Conservation (phyloP, 1,140 invertebrate species). For the Platorchestia sp. region DNA sequence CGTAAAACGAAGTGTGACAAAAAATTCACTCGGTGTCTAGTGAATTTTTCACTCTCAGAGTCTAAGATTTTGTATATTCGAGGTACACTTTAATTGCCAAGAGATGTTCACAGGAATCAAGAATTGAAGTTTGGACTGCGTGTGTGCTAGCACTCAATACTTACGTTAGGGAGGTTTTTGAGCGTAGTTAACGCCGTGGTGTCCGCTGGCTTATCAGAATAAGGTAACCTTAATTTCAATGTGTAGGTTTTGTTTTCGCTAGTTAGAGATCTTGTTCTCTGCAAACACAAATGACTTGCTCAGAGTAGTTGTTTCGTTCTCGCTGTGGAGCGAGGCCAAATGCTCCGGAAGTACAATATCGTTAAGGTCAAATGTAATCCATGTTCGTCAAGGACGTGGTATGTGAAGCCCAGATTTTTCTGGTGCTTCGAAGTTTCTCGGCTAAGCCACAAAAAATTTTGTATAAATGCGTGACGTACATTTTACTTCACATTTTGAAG, state of each 20-base stretch:
- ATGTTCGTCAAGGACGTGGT: neutral
- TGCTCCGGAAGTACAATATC: neutral
- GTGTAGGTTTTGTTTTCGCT: neutral
- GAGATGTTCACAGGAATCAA: neutral
- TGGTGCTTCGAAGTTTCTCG: neutral
- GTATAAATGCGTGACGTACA: neutral
- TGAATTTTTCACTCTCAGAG: neutral
- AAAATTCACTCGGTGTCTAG: neutral
- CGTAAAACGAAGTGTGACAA: neutral
- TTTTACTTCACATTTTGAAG: neutral
- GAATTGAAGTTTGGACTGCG: neutral
- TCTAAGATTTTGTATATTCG: neutral
- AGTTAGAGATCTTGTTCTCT: neutral
- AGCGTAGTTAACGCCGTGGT: neutral
- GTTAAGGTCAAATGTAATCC: neutral
- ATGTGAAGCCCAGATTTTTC: neutral
- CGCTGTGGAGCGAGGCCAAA: neutral
- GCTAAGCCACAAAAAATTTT: neutral
- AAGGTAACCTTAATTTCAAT: neutral
- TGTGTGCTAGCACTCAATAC: neutral
- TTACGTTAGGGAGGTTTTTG: neutral
- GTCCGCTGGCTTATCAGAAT: neutral
- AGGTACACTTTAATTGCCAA: neutral
- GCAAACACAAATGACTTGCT: neutral
- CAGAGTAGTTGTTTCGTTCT: neutral